Evolutionary conservation across 1,140 invertebrate genomes (phyloP), one percentile per base, ranked within the genome.

Genomic region (Pseudomyrmex concolor): DNA sequence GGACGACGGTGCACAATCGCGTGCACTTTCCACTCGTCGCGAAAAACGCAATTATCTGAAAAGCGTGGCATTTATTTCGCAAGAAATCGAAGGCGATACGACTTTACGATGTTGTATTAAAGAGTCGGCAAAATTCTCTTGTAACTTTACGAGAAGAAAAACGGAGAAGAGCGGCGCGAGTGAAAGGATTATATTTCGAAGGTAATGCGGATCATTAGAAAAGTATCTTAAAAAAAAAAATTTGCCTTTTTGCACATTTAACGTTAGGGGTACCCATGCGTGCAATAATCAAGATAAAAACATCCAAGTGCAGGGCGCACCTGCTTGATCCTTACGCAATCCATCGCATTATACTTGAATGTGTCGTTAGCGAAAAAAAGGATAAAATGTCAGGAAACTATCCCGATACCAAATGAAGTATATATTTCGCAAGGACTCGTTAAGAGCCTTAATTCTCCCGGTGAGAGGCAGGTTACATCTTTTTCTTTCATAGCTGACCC

Each of bases 351-450:
- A 67, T 57, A 43, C 54, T 57, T 48, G 13, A 59, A 34, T 3
- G 12, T 59, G 12, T 12, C 12, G 55, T 43, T 25, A 45, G n/a
- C 71, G n/a, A 50, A 80, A 71, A 48, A 80, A 71, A 48, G 9
- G 19, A 5, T 70, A 80, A 60, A 80, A 80, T 60, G 45, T 80
- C 66, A 71, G 15, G 64, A 70, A 71, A 71, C 15, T 71, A 22
- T 80, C 43, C 15, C 19, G 43, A 13, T 78, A 59, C 19, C 3
- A 59, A 45, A 71, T 17, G 22, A 59, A 78, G 15, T n/a, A 13
- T 34, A 34, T 45, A 48, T 80, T 80, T 70, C 66, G 66, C 34
- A 80, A 80, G 70, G 12, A 50, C 70, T 78, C n/a, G 34, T 78
- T 70, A 77, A 55, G 73, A 76, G 13, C 9, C n/a, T 66, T 50